phyloP scores from a whole-genome alignment of 2,113 vertebrate genomes.

The Neolamprologus cancellatus region DNA sequence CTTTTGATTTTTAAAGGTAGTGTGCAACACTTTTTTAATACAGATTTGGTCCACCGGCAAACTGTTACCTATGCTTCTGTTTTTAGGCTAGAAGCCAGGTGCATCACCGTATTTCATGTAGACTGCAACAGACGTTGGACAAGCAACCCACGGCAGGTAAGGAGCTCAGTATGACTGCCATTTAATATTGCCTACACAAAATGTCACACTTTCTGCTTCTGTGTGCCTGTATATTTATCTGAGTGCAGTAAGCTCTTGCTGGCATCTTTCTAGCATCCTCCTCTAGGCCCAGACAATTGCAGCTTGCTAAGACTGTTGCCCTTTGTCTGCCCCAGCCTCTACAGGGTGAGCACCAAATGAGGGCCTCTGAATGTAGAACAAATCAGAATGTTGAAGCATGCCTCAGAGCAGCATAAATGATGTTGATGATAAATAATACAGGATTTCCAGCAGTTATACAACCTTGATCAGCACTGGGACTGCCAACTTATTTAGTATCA shows the following conservation, averaged over 20 bases:
- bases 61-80: background rate
- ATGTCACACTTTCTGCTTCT: background rate
- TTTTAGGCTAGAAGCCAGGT: background rate
- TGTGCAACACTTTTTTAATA: constrained; percentile 4
- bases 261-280: background rate
- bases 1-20: constrained; percentile 13
- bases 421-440: background rate
- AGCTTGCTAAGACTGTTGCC: background rate
- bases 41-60: constrained; percentile 7
- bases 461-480: background rate
- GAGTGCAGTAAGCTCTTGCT: background rate
- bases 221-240: background rate
- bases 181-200: background rate
- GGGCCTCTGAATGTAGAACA: background rate
- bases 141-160: constrained; percentile 58
- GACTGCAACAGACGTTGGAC: constrained; percentile 58
- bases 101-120: constrained; percentile 8
- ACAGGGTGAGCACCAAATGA: background rate
- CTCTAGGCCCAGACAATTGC: constrained; percentile 19
- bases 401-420: background rate
- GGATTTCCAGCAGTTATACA: background rate
- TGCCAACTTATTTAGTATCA: background rate
- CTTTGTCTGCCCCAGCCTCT: background rate
- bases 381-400: background rate
- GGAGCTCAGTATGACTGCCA: background rate